Base-by-base conservation (phyloP, 2,888 invertebrate genomes). In the Ceraclea dissimilis region DNA sequence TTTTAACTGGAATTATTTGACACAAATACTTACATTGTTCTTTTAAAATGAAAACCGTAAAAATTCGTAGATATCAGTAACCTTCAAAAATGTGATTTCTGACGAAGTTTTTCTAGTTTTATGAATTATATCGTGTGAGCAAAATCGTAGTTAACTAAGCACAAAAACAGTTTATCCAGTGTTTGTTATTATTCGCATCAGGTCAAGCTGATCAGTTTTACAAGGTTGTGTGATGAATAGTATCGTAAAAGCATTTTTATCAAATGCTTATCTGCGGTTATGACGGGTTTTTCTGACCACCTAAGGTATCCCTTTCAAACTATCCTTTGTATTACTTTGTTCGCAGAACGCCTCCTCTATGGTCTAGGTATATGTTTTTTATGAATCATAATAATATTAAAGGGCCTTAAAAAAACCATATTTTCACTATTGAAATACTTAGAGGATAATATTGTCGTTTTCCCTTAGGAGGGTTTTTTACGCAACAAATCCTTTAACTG, bases 381-480 rank as follows among this genome's bases (percentile, higher is more conserved):
- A 39, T 39, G 39, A 13, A n/a, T 39, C 39, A 39, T 39, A 39
- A 39, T 39, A 39, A 16, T 39, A 39, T 39, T 39, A 39, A 39
- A 39, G 39, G 39, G 13, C 13, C 16, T 2, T 39, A 39, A 39
- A 39, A 39, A 39, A 39, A 13, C n/a, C 16, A 8, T 13, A 39
- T 39, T 39, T 39, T n/a, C 39, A 39, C 39, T 39, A n/a, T 39
- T n/a, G 16, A 39, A 39, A 39, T 39, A 39, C 39, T 39, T 39
- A 39, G 16, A 39, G 39, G 39, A 39, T 39, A 8, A 39, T 39
- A 39, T 39, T 16, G 13, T 39, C n/a, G 39, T 13, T 13, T 39
- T 39, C 16, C 16, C 39, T 39, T 4, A 16, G 39, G 39, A 39
- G 16, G 39, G 2, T 39, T 26, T 26, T 26, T 26, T 26, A 26